Conservation (phyloP, 2,113 vertebrate species). For the Sinocyclocheilus anophthalmus region DNA sequence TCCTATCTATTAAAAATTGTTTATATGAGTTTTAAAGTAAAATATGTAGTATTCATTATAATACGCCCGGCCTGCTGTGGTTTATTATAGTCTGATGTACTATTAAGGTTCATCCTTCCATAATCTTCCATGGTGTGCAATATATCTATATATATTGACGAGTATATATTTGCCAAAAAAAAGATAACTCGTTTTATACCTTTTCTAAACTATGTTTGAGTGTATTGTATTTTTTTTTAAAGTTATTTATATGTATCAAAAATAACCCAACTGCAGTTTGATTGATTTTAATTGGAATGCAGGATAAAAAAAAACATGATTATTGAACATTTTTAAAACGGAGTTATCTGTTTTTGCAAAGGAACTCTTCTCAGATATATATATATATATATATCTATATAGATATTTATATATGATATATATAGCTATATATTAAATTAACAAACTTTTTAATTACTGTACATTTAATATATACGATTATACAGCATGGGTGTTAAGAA, state of each 20-base stretch:
- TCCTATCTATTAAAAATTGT: not conserved
- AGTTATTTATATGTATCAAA: too few relatives aligned
- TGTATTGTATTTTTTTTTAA: too few relatives aligned
- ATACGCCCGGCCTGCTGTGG: not conserved
- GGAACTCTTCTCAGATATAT: conserved; percentile 42
- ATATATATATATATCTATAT: too few relatives aligned
- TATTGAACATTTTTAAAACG: too few relatives aligned
- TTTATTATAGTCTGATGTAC: not conserved
- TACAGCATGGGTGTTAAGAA: not conserved
- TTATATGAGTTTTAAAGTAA: not conserved
- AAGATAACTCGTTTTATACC: too few relatives aligned
- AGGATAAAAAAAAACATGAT: too few relatives aligned
- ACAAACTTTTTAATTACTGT: not conserved
- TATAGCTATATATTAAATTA: not conserved
- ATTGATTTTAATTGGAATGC: too few relatives aligned
- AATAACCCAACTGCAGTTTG: too few relatives aligned
- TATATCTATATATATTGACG: not conserved
- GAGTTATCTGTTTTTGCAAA: too few relatives aligned
- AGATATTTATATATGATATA: not conserved
- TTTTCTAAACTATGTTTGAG: too few relatives aligned
- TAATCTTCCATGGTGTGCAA: not conserved
- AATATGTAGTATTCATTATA: not conserved
- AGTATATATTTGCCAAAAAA: too few relatives aligned
- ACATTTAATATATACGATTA: not conserved
- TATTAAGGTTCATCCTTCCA: not conserved